Base-by-base conservation (phyloP, 2,113 vertebrate genomes). In the Mastomys natalensis region DNA sequence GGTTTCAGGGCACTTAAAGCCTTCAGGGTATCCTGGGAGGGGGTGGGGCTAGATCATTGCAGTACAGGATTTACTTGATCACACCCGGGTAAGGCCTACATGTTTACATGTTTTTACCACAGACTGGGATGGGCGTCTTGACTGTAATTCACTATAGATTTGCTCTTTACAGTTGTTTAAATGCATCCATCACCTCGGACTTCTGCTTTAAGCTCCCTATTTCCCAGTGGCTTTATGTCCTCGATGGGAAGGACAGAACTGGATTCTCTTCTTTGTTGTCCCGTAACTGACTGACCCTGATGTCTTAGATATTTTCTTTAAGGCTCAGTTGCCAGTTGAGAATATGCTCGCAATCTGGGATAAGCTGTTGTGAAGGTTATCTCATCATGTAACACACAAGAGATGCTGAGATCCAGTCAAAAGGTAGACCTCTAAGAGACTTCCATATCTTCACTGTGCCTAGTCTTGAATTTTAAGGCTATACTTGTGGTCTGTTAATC, bases 121-220 rank as follows among this genome's bases (percentile, higher is more conserved):
- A 97, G 21, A 55, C 82, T 17, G 60, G 26, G 91, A 55, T 64
- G 62, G 62, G 70, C 0, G 48, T 87, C 82, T 95, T 43, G 17
- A 45, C 51, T 68, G 2, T 45, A 22, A 51, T 94, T 92, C 73
- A 73, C 48, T 73, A 58, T 70, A 72, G 77, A 84, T 87, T n/a
- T 43, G 26, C 37, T 74, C 72, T 91, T 93, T 34, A 84, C 70
- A 87, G 51, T 84, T 62, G 45, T 29, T 87, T 84, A 89, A 86
- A 77, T 78, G 19, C 31, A 60, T 64, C 62, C 31, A 45, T 64
- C 12, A 31, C 12, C 62, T 95, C 31, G 73, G 62, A 80, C 72
- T 84, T 93, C 15, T 64, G 24, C 40, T 60, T 80, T 7, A 53
- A 53, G 3, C 51, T 55, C 37, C 34, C 17, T 40, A 29, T 73